These are phyloP conservation scores for Aethes cnicana DNA, from an alignment of 2,888 invertebrate genomes.

Conservation along the genomic window DNA sequence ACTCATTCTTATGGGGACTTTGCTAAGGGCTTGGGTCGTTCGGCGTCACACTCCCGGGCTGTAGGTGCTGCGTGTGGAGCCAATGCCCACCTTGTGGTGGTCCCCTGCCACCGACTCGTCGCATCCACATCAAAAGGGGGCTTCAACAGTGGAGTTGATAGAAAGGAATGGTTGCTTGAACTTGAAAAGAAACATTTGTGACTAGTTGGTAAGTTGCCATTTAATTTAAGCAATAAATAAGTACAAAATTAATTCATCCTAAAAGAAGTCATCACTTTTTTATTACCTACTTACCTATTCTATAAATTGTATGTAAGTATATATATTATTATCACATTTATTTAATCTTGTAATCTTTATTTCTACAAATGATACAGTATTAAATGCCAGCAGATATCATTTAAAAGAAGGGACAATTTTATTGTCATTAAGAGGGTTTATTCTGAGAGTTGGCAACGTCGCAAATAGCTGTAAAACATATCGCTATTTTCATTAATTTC, in stretches of 20 bases:
- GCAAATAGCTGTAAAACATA: no score
- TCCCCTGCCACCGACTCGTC: constrained; percentile 71
- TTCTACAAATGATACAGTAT: no score
- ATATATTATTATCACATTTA: no score
- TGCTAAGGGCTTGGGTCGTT: constrained; percentile 58
- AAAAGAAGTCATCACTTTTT: background rate
- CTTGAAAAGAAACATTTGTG: constrained; percentile 58
- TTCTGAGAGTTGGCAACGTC: no score
- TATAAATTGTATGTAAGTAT: background rate
- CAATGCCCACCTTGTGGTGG: constrained; percentile 60
- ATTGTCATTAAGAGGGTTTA: no score
- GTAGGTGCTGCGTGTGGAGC: constrained; percentile 71
- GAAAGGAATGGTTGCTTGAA: constrained; percentile 78
- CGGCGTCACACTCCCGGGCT: constrained; percentile 64
- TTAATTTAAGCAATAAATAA: constrained; percentile 7
- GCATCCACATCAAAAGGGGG: constrained; percentile 67
- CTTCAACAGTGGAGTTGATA: constrained; percentile 76
- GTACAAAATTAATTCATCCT: constrained; percentile 14
- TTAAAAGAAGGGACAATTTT: no score
- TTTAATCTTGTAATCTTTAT: no score
- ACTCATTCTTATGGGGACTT: constrained; percentile 66
- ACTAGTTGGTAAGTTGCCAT: constrained; percentile 4
- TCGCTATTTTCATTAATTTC: no score
- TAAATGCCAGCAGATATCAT: no score
- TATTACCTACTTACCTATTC: background rate